Conservation (phyloP, 2,113 vertebrate species). For the Plectropomus leopardus region DNA sequence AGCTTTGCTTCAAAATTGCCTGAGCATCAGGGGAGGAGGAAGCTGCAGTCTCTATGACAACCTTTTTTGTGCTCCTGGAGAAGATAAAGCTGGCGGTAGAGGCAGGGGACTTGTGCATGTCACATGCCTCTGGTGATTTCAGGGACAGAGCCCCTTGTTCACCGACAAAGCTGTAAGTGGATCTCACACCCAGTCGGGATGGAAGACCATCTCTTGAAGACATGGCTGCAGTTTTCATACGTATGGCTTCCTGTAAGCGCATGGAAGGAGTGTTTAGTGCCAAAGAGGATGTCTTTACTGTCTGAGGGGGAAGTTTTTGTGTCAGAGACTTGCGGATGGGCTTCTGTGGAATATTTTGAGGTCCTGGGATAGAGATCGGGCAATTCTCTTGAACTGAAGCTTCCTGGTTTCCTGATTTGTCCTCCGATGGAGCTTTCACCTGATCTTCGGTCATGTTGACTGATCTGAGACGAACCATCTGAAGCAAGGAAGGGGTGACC, state of each 20-base stretch:
- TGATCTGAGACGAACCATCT: slow-evolving; percentile 94
- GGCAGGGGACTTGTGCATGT: slow-evolving; percentile 87
- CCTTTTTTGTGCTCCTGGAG: slow-evolving; percentile 91
- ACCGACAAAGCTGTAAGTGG: slow-evolving; percentile 19
- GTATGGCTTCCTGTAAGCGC: slow-evolving; percentile 89
- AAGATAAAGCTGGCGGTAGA: slow-evolving; percentile 97
- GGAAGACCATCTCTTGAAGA: slow-evolving; percentile 74
- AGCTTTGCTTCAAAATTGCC: slow-evolving; percentile 87
- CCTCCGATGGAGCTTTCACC: slow-evolving; percentile 47
- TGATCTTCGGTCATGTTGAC: slow-evolving; percentile 83
- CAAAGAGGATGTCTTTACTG: slow-evolving; percentile 64
- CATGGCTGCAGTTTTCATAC: slow-evolving; percentile 89
- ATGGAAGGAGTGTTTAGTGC: slow-evolving; percentile 77
- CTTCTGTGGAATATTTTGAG: slow-evolving; percentile 88
- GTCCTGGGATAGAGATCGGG: slow-evolving; percentile 30
- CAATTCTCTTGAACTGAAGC: slow-evolving; percentile 49
- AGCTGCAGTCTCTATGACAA: slow-evolving; percentile 87
- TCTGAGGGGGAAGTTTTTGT: slow-evolving; percentile 80
- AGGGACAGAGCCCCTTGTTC: slow-evolving; percentile 53
- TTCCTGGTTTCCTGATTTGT: slow-evolving; percentile 46
- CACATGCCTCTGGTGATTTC: slow-evolving; percentile 74
- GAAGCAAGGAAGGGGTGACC: slow-evolving; percentile 94
- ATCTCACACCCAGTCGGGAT: slow-evolving; percentile 63
- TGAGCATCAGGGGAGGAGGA: slow-evolving; percentile 85
- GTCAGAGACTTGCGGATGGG: slow-evolving; percentile 93